These are phyloP conservation scores for Percina caprodes DNA, from an alignment of 2,113 vertebrate genomes.

Conservation along the genomic window DNA sequence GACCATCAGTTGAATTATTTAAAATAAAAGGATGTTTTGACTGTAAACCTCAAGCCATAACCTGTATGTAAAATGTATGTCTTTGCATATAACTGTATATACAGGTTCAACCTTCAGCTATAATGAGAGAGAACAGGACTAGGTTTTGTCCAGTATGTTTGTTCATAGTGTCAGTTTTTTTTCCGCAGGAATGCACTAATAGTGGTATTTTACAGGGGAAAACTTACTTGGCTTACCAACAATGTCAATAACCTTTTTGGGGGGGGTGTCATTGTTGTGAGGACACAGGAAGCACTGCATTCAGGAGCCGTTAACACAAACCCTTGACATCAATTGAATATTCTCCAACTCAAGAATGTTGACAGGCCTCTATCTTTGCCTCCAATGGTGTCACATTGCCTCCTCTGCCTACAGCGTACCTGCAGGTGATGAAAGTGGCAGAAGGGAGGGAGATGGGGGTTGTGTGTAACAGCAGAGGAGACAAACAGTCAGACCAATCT, in stretches of 20 bases:
- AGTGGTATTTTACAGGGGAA: neutral
- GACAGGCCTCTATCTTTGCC: constrained; percentile 38
- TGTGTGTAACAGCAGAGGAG: constrained; percentile 22
- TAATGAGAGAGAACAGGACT: neutral
- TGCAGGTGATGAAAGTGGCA: constrained; percentile 56
- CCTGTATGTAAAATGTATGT: neutral
- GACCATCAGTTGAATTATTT: neutral
- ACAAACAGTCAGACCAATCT: constrained; percentile 60
- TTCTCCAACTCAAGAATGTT: neutral
- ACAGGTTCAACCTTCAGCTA: neutral
- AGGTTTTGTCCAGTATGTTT: neutral
- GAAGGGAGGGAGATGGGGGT: constrained; percentile 45
- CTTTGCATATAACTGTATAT: neutral
- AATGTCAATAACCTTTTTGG: neutral
- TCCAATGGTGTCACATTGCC: constrained; percentile 32
- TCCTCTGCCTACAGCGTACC: constrained; percentile 38
- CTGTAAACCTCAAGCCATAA: neutral
- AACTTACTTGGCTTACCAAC: neutral
- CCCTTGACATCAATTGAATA: constrained; percentile 14
- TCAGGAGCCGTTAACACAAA: constrained; percentile 17
- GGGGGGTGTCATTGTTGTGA: neutral
- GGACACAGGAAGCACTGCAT: neutral
- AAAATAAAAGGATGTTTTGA: neutral
- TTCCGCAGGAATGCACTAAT: neutral
- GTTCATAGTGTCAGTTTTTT: neutral